These are phyloP conservation scores for Ophraella communa DNA, from an alignment of 2,888 invertebrate species.

Conservation along the genomic window DNA sequence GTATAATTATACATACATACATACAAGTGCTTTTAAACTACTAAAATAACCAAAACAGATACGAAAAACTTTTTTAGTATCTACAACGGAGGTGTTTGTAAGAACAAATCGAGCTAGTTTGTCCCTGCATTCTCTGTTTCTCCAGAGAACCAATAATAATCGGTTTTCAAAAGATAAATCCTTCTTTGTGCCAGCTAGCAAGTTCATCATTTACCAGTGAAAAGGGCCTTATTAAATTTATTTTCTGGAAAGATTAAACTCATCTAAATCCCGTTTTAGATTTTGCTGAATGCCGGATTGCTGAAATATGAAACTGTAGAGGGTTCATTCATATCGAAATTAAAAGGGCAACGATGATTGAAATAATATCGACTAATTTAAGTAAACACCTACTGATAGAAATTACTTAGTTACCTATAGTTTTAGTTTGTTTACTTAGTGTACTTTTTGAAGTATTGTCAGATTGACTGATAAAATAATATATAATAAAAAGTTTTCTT, in stretches of 20 bases:
- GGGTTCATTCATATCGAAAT: neutral
- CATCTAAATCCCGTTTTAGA: conserved; percentile 21
- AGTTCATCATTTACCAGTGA: conserved; percentile 33
- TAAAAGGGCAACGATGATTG: neutral
- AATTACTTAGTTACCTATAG: too few species aligned
- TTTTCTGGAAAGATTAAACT: conserved; percentile 30
- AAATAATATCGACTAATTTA: neutral
- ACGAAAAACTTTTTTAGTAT: too few species aligned
- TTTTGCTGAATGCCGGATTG: conserved; percentile 19
- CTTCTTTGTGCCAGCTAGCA: conserved; percentile 41
- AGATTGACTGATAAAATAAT: neutral
- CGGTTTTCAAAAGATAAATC: conserved; percentile 50
- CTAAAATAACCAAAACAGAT: too few species aligned
- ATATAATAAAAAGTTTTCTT: too few species aligned
- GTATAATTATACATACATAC: too few species aligned
- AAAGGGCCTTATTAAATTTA: conserved; percentile 36
- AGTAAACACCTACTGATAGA: neutral
- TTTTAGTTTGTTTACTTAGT: too few species aligned
- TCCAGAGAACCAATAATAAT: conserved; percentile 47
- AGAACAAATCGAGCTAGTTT: neutral
- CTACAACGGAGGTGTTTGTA: too few species aligned
- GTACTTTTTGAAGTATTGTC: too few species aligned
- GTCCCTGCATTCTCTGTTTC: neutral
- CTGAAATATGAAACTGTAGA: conserved; percentile 15
- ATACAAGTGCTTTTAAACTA: too few species aligned